Base-by-base conservation (phyloP, 1,140 invertebrate genomes). In the Trypoxylus dichotomus region DNA sequence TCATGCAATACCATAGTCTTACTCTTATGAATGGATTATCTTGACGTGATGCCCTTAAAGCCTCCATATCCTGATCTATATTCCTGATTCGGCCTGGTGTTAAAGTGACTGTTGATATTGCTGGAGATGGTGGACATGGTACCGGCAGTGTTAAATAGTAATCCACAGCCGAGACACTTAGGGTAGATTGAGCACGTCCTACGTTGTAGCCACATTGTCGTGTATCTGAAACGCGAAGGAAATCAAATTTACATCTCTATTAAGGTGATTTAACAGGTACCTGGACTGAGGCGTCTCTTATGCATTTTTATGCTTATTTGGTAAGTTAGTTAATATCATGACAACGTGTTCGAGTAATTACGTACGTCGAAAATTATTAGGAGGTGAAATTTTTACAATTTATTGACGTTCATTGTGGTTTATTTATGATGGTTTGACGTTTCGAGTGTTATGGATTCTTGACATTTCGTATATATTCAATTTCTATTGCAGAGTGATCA, bases 11-110 rank as follows among this genome's bases (percentile, higher is more conserved):
- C 24, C 15, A 75, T 43, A 24, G 8, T 74, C 77, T 74, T 83
- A 93, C 93, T 89, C 93, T 91, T 78, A 95, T 87, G 85, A 93
- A 95, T 25, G 94, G 94, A 88, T 95, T 95, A 84, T 95, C 94
- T 86, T 94, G 93, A 78, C 94, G 87, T 32, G 93, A 94, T 24
- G 94, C 88, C 79, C 93, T 89, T 27, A 95, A 86, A 21, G 93
- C 92, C 86, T 94, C 92, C 93, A 95, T 94, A 83, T 95, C 94
- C 86, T 93, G 92, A 84, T 94, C 92, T 82, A 95, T 93, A 86
- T 94, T 94, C 80, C 93, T 89, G 75, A 91, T 91, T 81, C 92
- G 89, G 54, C 92, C 92, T 54, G 93, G 93, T 80, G 93, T 94
- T 79, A 93, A 85, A 75, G 92, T 90, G 79, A 93, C 87, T 78